A percentile compares a stretch with the other conserved stretches of the same genome.
phyloP scores from a whole-genome alignment of 2,113 vertebrate species.

The Gavialis gangeticus region DNA sequence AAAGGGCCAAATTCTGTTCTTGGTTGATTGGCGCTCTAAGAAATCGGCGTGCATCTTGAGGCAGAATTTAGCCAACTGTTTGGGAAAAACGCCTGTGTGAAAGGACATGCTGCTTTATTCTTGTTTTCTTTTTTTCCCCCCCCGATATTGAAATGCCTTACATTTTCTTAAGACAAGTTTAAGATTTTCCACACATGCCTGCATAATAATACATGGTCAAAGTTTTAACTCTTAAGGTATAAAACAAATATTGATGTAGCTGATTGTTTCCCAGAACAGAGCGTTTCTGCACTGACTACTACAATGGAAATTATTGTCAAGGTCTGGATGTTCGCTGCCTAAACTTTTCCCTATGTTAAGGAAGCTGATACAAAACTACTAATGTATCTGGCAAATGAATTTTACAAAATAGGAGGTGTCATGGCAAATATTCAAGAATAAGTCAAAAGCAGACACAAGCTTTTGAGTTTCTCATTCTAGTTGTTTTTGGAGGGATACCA shows the following conservation, averaged over 20 bases:
- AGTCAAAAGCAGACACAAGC: not conserved
- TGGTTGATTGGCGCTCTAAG: not conserved
- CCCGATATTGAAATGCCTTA: not conserved
- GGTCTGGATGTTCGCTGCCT: not conserved
- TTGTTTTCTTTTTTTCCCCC: not conserved
- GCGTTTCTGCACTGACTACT: not conserved
- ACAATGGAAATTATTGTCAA: not conserved
- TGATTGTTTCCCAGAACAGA: not conserved
- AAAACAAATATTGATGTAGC: not conserved
- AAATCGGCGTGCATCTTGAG: not conserved
- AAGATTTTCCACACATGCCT: not conserved
- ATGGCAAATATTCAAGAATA: not conserved
- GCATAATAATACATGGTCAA: not conserved
- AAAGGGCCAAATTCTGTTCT: not conserved
- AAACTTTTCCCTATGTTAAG: not conserved
- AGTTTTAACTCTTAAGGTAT: not conserved
- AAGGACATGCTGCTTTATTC: not conserved
- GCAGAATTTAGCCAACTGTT: not conserved
- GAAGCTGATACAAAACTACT: not conserved
- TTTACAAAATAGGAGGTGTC: not conserved
- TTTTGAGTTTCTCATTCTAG: not conserved
- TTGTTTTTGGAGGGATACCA: not conserved
- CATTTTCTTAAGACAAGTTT: not conserved
- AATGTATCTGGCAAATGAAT: not conserved
- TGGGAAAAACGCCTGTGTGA: not conserved